Evolutionary conservation across 2,113 vertebrate genomes (phyloP).

Genomic region (Choloepus hoffmanni): DNA sequence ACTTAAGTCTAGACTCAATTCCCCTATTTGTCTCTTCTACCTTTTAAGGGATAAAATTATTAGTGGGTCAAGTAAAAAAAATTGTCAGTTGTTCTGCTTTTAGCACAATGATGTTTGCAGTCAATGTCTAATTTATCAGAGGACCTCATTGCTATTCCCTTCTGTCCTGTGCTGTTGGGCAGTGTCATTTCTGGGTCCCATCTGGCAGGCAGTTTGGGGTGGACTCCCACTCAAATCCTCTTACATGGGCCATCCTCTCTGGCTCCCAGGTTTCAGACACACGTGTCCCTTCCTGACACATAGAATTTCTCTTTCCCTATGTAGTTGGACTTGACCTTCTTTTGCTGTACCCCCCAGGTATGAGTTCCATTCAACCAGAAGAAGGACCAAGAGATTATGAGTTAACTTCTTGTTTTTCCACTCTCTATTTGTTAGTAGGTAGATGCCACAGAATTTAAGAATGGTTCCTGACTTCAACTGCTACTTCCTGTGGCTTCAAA

Average conservation of each 20-base stretch:
- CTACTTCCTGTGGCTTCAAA: too few species aligned
- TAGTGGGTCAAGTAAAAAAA: conserved; percentile 66
- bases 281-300: accelerated
- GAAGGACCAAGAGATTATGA: neutral
- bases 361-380: neutral
- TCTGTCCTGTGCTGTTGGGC: neutral
- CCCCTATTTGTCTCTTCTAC: conserved; percentile 56
- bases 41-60: conserved; percentile 70
- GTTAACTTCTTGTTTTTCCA: neutral
- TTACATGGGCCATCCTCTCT: neutral
- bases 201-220: neutral
- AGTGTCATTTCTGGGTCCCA: too few species aligned
- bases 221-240: neutral
- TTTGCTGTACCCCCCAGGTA: neutral
- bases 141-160: neutral
- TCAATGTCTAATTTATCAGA: conserved; percentile 60
- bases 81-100: conserved; percentile 76
- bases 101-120: conserved; percentile 60
- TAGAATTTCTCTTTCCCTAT: accelerated
- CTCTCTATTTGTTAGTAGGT: neutral
- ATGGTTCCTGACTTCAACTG: neutral
- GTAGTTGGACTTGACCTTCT: too few species aligned
- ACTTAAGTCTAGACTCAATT: conserved; percentile 62
- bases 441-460: neutral
- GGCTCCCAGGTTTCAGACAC: neutral